phyloP scores from a whole-genome alignment of 2,113 vertebrate genomes.

The Piaya cayana region DNA sequence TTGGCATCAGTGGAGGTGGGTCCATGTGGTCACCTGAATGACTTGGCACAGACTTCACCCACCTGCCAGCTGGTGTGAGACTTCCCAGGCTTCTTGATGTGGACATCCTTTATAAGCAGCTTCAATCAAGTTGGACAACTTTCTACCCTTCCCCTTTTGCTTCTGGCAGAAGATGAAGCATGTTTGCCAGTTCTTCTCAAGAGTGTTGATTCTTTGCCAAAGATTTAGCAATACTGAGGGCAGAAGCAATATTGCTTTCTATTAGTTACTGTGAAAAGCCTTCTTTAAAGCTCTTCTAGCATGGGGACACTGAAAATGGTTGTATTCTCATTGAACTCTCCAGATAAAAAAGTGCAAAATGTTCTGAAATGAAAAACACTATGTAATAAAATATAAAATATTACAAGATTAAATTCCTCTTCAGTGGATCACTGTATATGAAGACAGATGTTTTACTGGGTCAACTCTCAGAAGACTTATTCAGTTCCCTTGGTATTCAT shows the following conservation, averaged over 20 bases:
- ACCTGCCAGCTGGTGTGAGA: neutral
- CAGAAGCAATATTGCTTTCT: neutral
- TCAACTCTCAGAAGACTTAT: neutral
- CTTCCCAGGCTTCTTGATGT: neutral
- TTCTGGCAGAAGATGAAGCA: neutral
- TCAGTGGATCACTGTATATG: neutral
- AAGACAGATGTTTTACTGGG: neutral
- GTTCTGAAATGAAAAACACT: neutral
- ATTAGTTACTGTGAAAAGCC: neutral
- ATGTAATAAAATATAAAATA: neutral
- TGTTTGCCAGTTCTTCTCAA: neutral
- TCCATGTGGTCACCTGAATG: neutral
- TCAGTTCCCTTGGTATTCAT: neutral
- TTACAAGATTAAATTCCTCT: neutral
- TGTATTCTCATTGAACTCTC: neutral
- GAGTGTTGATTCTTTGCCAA: neutral
- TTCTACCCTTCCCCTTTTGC: neutral
- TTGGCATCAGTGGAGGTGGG: neutral
- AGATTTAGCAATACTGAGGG: neutral
- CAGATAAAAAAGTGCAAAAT: neutral
- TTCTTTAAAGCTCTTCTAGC: neutral
- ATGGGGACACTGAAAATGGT: neutral
- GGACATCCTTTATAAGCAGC: neutral
- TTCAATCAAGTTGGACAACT: neutral
- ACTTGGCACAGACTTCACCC: accelerated